Base-by-base conservation (phyloP, 2,113 vertebrate genomes). In the Laticauda laticaudata region DNA sequence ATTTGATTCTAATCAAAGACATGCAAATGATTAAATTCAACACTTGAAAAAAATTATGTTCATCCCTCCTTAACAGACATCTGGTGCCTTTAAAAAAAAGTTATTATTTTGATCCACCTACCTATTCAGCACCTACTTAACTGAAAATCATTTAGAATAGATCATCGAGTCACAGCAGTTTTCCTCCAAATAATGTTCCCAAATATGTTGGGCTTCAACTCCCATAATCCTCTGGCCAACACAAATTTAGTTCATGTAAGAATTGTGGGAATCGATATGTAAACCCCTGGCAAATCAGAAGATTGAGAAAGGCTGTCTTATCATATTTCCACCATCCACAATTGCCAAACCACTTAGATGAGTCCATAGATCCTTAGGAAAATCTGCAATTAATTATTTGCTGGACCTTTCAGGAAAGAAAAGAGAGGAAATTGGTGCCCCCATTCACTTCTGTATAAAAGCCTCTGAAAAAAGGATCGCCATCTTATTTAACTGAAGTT, bases 191-290 rank as follows among this genome's bases (percentile, higher is more conserved):
- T n/a, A 69, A 69, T 69, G 29, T 69, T 69, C 29, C 29, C 29
- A 15, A 69, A n/a, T 69, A 69, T 69, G 29, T 29, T 69, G 61
- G 61, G 11, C 61, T n/a, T n/a, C 61, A 69, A 69, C 1, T 69
- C 29, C 61, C 61, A n/a, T 15, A 69, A n/a, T 69, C 61, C 12
- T 15, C 29, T n/a, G 61, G 12, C 12, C 0, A 0, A 29, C 75
- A 64, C 34, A 88, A 43, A 69, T 92, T 45, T 29, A 29, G 45
- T 86, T 45, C 39, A 23, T 88, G 48, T 11, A 69, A 88, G 48
- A 51, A n/a, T 86, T 86, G 61, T 69, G 61, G 61, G 61, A 69
- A 5, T 14, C 15, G 29, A 69, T 69, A 15, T 69, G 11, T 69
- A 69, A 69, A 29, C n/a, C 29, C 29, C 15, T 29, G 34, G 14